phyloP scores from a whole-genome alignment of 2,888 invertebrate genomes.

The Notocelia uddmanniana region DNA sequence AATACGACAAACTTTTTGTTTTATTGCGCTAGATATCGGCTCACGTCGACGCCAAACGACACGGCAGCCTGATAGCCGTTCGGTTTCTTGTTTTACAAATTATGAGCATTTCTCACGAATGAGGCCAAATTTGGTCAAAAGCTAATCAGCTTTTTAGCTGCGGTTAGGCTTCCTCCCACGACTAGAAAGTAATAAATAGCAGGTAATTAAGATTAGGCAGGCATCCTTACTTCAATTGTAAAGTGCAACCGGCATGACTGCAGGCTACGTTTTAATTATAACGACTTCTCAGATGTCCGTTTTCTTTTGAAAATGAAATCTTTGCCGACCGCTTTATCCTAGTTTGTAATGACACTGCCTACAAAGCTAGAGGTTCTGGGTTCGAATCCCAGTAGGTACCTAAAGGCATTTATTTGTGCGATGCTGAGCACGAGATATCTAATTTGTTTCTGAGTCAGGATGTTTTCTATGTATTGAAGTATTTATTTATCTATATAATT shows the following conservation, averaged over 20 bases:
- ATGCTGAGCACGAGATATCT: too few species aligned
- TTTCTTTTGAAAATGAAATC: conserved; percentile 13
- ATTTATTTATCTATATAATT: too few species aligned
- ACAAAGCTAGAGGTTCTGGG: too few species aligned
- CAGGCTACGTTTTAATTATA: conserved; percentile 26
- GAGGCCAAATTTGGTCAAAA: conserved; percentile 16
- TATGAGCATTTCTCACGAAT: conserved; percentile 33
- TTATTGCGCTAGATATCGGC: background rate
- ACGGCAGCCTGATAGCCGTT: background rate
- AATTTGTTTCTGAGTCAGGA: too few species aligned
- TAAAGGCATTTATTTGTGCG: too few species aligned
- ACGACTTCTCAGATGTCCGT: conserved; percentile 3
- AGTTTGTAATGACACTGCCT: too few species aligned
- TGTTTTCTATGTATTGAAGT: too few species aligned
- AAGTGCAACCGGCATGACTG: conserved; percentile 28
- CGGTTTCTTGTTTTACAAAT: conserved; percentile 9
- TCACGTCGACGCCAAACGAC: background rate
- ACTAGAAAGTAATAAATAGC: conserved; percentile 36
- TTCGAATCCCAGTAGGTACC: too few species aligned
- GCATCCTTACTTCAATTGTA: conserved; percentile 20
- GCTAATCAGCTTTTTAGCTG: conserved; percentile 22
- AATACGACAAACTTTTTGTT: too few species aligned
- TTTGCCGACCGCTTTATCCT: too few species aligned
- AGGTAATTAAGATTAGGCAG: conserved; percentile 30
- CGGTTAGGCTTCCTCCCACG: conserved; percentile 22